These are phyloP conservation scores for Conomelus anceps DNA, from an alignment of 2,888 invertebrate species.

Conservation along the genomic window DNA sequence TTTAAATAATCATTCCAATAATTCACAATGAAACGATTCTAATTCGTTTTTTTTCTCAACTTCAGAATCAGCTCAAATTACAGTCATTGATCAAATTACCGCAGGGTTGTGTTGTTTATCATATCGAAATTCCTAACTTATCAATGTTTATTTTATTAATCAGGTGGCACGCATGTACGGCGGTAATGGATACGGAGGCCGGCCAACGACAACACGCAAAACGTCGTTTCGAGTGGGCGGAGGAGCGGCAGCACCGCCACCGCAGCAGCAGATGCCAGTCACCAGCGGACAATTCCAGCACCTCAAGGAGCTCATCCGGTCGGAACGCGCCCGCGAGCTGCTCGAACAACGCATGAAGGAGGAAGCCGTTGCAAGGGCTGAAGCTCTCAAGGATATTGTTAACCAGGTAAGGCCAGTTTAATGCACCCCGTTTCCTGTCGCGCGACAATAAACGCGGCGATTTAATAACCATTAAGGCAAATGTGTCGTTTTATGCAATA, in stretches of 20 bases:
- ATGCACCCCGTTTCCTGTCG: too few species aligned
- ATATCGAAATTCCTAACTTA: too few species aligned
- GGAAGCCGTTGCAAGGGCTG: conserved; percentile 59
- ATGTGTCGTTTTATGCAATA: too few species aligned
- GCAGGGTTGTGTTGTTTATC: too few species aligned
- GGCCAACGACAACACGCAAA: conserved; percentile 16
- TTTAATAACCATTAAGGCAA: too few species aligned
- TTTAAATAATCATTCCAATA: too few species aligned
- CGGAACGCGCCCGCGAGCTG: conserved; percentile 67
- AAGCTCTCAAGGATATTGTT: conserved; percentile 55
- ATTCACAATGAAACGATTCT: too few species aligned
- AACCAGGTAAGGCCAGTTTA: conserved; percentile 39
- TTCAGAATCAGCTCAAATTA: too few species aligned
- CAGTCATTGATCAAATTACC: too few species aligned
- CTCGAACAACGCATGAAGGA: conserved; percentile 67
- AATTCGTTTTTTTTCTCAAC: too few species aligned
- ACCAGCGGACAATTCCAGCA: conserved; percentile 54
- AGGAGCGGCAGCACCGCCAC: conserved; percentile 27
- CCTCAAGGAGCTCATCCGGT: conserved; percentile 69
- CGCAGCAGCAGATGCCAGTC: conserved; percentile 27
- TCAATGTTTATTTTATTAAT: too few species aligned
- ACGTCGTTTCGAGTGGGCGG: conserved; percentile 29
- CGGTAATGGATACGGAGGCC: neutral
- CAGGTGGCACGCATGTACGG: neutral
- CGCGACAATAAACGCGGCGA: too few species aligned